Evolutionary conservation across 2,888 invertebrate species (phyloP), one percentile per base, ranked within the genome.

Genomic region (Neria commutata): DNA sequence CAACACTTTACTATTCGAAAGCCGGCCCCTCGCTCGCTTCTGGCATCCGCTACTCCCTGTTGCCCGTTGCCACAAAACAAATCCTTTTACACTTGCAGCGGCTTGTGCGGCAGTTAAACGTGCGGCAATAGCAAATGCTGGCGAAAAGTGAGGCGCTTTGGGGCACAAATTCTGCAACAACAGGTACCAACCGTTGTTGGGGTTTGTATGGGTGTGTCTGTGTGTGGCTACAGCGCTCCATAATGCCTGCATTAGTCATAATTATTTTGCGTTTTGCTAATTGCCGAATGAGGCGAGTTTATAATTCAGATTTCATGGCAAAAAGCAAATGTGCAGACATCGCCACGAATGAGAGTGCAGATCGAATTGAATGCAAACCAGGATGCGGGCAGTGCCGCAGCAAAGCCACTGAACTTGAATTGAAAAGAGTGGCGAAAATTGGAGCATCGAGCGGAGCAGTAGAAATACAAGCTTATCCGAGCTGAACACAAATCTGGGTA

Each of bases 31-130:
- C 23, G 47, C n/a, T 26, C 8, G 42, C 42, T 17, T 48, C 14
- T 17, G 26, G 23, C 16, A 29, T 21, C 53, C 33, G 14, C 21
- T 21, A 25, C 40, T 25, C 21, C 6, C 2, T 21, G 17, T 46
- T 46, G 46, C 33, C n/a, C 16, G 33, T n/a, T 19, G 45, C 51
- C 56, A 19, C 56, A 46, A 50, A 54, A 37, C 51, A 56, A 56
- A 56, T 29, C 56, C 45, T 45, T 56, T 56, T 56, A 51, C 56
- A 56, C 50, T 56, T 56, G 46, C 45, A 45, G 24, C 51, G 51
- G 50, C 37, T 50, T 51, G 46, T 45, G 50, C 46, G 37, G 26
- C 29, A n/a, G 26, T 42, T 51, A 51, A 56, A 34, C 24, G 52
- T 46, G 19, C 54, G 37, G 19, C 16, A 16, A 40, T 17, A 11